phyloP scores from a whole-genome alignment of 2,888 invertebrate species.

The Melipona bicolor region DNA sequence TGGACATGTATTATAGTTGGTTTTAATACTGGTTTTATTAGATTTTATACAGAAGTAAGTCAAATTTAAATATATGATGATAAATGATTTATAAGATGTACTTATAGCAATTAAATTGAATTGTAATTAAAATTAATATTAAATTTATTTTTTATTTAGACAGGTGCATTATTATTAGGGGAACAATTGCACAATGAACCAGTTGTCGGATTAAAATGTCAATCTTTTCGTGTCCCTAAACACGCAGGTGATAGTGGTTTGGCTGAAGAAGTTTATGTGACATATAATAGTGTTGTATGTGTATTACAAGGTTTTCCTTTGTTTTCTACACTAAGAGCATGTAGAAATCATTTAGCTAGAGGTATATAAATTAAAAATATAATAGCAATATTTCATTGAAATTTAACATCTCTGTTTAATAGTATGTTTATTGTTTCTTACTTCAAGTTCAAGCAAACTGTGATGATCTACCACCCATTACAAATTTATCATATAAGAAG shows the following conservation, averaged over 20 bases:
- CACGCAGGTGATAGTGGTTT: constrained; percentile 81
- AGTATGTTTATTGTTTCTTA: constrained; percentile 59
- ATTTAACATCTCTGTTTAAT: background rate
- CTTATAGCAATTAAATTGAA: background rate
- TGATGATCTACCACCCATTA: constrained; percentile 86
- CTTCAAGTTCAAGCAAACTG: constrained; percentile 89
- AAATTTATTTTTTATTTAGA: constrained; percentile 82
- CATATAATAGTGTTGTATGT: constrained; percentile 90
- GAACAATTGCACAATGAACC: constrained; percentile 94
- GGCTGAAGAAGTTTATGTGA: constrained; percentile 90
- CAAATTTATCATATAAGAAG: constrained; percentile 91
- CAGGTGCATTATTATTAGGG: constrained; percentile 91
- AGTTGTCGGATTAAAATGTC: constrained; percentile 92
- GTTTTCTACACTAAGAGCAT: constrained; percentile 91
- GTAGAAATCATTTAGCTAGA: constrained; percentile 92
- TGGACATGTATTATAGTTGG: constrained; percentile 97
- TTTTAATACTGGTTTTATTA: constrained; percentile 92
- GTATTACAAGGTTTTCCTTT: constrained; percentile 91
- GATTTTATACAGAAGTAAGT: constrained; percentile 93
- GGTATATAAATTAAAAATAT: constrained; percentile 84
- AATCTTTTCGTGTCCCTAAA: constrained; percentile 86
- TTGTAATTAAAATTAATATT: background rate
- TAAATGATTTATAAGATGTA: background rate
- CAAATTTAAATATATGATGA: background rate
- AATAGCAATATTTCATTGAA: background rate